Percentiles rank a stretch among this genome's conserved stretches.
These are phyloP conservation scores for Tyrophagus putrescentiae DNA, from an alignment of 1,140 invertebrate genomes.

Conservation along the genomic window DNA sequence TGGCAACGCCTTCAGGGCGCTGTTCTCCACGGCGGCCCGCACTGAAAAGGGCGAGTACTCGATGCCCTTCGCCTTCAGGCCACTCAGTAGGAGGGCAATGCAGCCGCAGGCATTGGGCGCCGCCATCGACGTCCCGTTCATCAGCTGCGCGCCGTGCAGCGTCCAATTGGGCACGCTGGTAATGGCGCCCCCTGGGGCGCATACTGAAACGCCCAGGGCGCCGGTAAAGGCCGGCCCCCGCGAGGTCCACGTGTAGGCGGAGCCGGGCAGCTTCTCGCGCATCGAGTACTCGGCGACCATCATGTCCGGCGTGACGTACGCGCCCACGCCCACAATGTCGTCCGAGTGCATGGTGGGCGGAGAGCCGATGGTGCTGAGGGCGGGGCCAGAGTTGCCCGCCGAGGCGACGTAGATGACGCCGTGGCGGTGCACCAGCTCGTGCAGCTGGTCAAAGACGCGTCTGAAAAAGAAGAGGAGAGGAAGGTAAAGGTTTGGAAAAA, in stretches of 20 bases:
- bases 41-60: slow-evolving; percentile 75
- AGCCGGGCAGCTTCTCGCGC: slow-evolving; percentile 59
- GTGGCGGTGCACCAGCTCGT: slow-evolving; percentile 82
- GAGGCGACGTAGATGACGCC: slow-evolving; percentile 79
- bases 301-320: slow-evolving; percentile 93
- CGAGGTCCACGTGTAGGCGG: slow-evolving; percentile 87
- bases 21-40: slow-evolving; percentile 72
- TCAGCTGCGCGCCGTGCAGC: slow-evolving; percentile 64
- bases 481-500: too few species aligned
- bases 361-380: slow-evolving; percentile 75
- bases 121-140: slow-evolving; percentile 92
- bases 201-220: slow-evolving; percentile 66
- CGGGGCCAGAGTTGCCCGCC: slow-evolving; percentile 87
- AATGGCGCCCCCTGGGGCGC: slow-evolving; percentile 90
- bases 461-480: slow-evolving; percentile 36
- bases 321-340: slow-evolving; percentile 80
- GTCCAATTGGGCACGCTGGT: slow-evolving; percentile 86
- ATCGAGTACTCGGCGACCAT: slow-evolving; percentile 87
- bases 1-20: slow-evolving; percentile 55
- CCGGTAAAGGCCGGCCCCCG: slow-evolving; percentile 68
- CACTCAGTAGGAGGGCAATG: slow-evolving; percentile 65
- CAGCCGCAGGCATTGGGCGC: slow-evolving; percentile 84
- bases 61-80: slow-evolving; percentile 49
- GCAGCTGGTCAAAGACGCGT: slow-evolving; percentile 64
- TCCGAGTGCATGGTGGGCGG: slow-evolving; percentile 61